A percentile compares a stretch with the other conserved stretches of the same genome.
These are phyloP conservation scores for Malacoraja senta DNA, from an alignment of 2,797 vertebrate genomes.

Conservation along the genomic window DNA sequence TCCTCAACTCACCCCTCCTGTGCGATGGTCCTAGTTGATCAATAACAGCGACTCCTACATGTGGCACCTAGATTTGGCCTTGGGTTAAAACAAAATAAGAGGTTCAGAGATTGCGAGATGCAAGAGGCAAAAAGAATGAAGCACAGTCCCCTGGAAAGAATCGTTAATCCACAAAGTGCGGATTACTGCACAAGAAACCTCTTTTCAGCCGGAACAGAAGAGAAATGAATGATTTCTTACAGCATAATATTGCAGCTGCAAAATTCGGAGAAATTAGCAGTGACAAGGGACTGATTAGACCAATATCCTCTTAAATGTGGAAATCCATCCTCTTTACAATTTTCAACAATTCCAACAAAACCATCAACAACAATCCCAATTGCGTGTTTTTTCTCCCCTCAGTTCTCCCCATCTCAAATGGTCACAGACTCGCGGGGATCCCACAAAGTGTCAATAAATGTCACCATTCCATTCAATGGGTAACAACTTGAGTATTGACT, in stretches of 20 bases:
- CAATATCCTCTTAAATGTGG: neutral
- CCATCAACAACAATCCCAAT: neutral
- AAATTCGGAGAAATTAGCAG: neutral
- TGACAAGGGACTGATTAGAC: neutral
- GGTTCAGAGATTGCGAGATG: neutral
- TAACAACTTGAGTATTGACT: neutral
- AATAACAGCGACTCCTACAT: neutral
- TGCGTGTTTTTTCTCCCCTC: neutral
- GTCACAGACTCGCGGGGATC: neutral
- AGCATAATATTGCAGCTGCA: neutral
- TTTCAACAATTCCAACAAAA: neutral
- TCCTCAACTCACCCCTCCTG: neutral
- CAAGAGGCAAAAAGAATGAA: neutral
- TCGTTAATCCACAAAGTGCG: neutral
- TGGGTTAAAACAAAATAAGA: neutral
- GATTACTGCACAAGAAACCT: neutral
- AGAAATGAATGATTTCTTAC: neutral
- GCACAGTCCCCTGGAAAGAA: neutral
- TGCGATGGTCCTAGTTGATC: neutral
- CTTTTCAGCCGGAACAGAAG: neutral
- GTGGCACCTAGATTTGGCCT: constrained; percentile 13
- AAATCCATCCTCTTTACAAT: neutral
- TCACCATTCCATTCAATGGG: neutral
- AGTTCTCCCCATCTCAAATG: neutral
- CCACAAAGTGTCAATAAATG: neutral